Evolutionary conservation across 2,797 vertebrate genomes (phyloP).

Genomic region (Oryzias dopingdopingensis): DNA sequence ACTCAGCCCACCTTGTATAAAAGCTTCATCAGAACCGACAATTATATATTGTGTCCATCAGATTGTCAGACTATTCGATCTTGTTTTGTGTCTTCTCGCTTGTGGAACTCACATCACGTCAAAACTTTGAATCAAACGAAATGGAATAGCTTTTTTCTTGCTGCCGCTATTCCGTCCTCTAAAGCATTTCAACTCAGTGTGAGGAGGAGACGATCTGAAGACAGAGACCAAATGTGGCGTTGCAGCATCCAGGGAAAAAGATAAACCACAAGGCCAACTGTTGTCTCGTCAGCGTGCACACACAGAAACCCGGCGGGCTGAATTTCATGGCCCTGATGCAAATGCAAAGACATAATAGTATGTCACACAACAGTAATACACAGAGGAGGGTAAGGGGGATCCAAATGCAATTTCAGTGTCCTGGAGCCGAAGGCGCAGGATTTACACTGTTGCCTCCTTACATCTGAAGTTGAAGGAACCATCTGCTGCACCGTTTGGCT

Average conservation of each 20-base stretch:
- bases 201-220: constrained; percentile 26
- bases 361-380: constrained; percentile 69
- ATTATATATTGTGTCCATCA: constrained; percentile 48
- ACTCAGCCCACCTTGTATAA: constrained; percentile 40
- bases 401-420: constrained; percentile 65
- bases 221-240: constrained; percentile 54
- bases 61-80: constrained; percentile 28
- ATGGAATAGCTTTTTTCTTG: constrained; percentile 30
- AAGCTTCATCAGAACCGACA: constrained; percentile 30
- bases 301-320: constrained; percentile 56
- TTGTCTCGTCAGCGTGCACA: constrained; percentile 46
- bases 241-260: constrained; percentile 52
- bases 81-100: constrained; percentile 23
- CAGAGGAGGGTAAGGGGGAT: constrained; percentile 60
- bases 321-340: constrained; percentile 71
- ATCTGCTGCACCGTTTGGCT: constrained; percentile 45
- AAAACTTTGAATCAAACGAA: constrained; percentile 28
- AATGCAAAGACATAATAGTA: constrained; percentile 71
- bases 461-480: constrained; percentile 43
- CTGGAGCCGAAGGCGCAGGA: constrained; percentile 46
- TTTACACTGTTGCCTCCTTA: constrained; percentile 51
- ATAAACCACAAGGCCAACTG: constrained; percentile 52
- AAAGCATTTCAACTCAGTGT: constrained; percentile 34
- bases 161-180: constrained; percentile 22
- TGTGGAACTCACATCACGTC: constrained; percentile 42